These are phyloP conservation scores for Pelvicachromis taeniatus DNA, from an alignment of 2,113 vertebrate species.

Conservation along the genomic window DNA sequence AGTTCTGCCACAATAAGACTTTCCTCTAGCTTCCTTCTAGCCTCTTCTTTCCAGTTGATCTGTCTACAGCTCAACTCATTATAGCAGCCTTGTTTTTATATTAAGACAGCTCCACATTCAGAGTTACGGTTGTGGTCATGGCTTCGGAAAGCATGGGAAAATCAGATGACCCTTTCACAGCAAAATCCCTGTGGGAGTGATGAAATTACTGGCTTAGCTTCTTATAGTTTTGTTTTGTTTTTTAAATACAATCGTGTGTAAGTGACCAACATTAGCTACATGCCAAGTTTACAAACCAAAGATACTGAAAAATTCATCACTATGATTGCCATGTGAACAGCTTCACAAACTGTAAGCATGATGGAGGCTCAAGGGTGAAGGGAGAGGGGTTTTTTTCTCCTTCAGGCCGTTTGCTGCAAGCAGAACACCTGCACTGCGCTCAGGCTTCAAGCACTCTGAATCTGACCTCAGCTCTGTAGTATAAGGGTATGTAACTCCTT, in stretches of 20 bases:
- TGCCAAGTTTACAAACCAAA: conserved; percentile 12
- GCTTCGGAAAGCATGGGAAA: conserved; percentile 33
- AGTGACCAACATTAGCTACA: conserved; percentile 9
- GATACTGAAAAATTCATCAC: background rate
- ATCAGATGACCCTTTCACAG: background rate
- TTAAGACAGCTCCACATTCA: background rate
- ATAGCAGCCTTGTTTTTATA: conserved; percentile 6
- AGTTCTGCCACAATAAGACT: conserved; percentile 66
- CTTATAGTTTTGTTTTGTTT: background rate
- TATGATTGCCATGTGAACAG: background rate
- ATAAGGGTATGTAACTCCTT: conserved; percentile 42
- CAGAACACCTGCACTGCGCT: conserved; percentile 56
- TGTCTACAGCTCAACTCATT: conserved; percentile 20
- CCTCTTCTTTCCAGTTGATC: conserved; percentile 30
- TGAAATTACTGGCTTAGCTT: conserved; percentile 15
- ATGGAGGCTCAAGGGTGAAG: background rate
- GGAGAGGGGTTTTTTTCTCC: background rate
- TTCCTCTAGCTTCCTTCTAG: conserved; percentile 44
- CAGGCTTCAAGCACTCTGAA: conserved; percentile 13
- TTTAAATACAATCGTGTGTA: conserved; percentile 13
- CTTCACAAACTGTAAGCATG: background rate
- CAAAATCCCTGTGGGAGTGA: conserved; percentile 21
- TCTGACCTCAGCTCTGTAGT: conserved; percentile 35
- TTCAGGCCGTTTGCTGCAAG: conserved; percentile 33
- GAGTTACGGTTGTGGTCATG: background rate